Percentiles rank a stretch among this genome's conserved stretches.
Conservation (phyloP, 2,888 invertebrate genomes). For the Eubasilissa splendida region DNA sequence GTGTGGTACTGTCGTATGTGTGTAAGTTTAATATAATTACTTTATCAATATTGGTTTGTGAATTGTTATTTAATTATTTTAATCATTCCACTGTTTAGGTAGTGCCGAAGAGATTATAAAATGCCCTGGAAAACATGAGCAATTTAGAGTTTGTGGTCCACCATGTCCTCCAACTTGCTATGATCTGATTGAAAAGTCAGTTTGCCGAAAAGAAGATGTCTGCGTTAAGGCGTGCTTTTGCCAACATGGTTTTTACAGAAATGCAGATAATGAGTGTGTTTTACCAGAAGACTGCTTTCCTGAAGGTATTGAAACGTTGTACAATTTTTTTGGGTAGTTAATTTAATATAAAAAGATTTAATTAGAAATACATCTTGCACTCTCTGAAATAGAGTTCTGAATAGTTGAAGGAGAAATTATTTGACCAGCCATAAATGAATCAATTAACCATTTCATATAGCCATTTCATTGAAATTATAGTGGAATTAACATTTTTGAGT, state of each 20-base stretch:
- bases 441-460: too few species aligned
- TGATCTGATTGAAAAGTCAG: constrained; percentile 48
- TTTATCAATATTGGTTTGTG: neutral
- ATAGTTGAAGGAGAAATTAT: too few species aligned
- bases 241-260: constrained; percentile 48
- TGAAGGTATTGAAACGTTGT: constrained; percentile 4
- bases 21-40: constrained; percentile 17
- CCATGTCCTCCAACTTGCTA: constrained; percentile 54
- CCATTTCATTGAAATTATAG: too few species aligned
- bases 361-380: too few species aligned
- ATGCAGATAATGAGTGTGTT: constrained; percentile 50
- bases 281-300: constrained; percentile 51
- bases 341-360: too few species aligned
- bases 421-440: too few species aligned
- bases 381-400: too few species aligned
- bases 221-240: constrained; percentile 57
- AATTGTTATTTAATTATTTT: neutral
- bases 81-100: neutral
- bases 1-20: constrained; percentile 16
- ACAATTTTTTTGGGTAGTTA: too few species aligned
- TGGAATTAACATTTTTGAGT: too few species aligned
- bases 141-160: constrained; percentile 49
- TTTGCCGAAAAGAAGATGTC: constrained; percentile 49
- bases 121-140: constrained; percentile 47
- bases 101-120: constrained; percentile 5